A percentile compares a stretch with the other conserved stretches of the same genome.
Evolutionary conservation across 2,888 invertebrate species (phyloP).

Genomic region (Alitta virens): DNA sequence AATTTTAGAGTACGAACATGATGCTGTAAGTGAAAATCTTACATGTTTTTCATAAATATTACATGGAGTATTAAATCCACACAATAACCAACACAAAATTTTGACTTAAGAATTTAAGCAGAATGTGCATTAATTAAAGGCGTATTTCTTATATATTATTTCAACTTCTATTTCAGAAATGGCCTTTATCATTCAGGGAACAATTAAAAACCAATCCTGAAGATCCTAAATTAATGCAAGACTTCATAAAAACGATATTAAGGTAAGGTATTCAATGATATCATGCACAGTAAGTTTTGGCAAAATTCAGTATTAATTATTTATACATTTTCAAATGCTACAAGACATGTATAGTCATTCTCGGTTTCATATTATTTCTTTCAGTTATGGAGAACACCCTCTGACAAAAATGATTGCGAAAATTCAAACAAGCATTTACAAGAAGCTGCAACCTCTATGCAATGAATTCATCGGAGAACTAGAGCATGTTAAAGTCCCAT

Average conservation of each 20-base stretch:
- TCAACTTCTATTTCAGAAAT: conserved; percentile 32
- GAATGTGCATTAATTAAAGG: too few relatives aligned
- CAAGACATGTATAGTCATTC: too few relatives aligned
- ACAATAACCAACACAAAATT: too few relatives aligned
- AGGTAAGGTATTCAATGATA: too few relatives aligned
- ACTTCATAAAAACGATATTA: conserved; percentile 33
- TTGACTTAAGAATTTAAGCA: too few relatives aligned
- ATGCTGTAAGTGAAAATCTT: conserved; percentile 38
- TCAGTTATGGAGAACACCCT: conserved; percentile 46
- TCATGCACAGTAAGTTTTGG: too few relatives aligned
- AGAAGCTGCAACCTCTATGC: conserved; percentile 37
- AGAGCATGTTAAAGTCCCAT: conserved; percentile 7
- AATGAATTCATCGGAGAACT: conserved; percentile 26
- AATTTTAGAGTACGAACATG: conserved; percentile 48
- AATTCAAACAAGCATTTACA: conserved; percentile 39
- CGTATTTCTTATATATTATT: background rate
- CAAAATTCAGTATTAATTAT: too few relatives aligned
- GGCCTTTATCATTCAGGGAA: conserved; percentile 39
- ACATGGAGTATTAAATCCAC: too few relatives aligned
- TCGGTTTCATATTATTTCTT: background rate
- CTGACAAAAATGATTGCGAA: conserved; percentile 39
- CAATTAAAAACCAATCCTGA: conserved; percentile 38
- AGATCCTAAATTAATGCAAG: conserved; percentile 39
- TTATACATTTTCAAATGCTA: too few relatives aligned
- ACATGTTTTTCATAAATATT: too few relatives aligned